These are phyloP conservation scores for Astatotilapia flaviijosephi DNA, from an alignment of 2,113 vertebrate species.

Conservation along the genomic window DNA sequence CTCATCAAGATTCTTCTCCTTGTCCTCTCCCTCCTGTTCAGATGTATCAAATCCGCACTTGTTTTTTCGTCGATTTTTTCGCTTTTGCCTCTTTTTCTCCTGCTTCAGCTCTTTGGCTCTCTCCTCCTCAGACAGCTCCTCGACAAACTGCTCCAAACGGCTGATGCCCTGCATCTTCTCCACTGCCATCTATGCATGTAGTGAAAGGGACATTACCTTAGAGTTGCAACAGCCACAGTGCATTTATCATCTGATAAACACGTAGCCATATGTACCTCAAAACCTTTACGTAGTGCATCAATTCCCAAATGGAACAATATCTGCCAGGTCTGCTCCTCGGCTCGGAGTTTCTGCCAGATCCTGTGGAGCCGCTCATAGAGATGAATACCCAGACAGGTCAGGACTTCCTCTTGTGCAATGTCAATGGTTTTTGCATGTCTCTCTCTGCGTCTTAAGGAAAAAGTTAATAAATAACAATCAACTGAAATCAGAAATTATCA, in stretches of 20 bases:
- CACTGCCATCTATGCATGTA: conserved; percentile 82
- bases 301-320: conserved; percentile 94
- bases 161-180: conserved; percentile 97
- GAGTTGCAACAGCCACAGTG: neutral
- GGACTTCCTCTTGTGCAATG: conserved; percentile 95
- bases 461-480: neutral
- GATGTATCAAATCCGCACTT: conserved; percentile 85
- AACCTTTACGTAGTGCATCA: conserved; percentile 90
- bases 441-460: conserved; percentile 80
- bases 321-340: conserved; percentile 97
- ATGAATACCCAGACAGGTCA: conserved; percentile 95
- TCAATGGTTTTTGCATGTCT: conserved; percentile 98
- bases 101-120: conserved; percentile 92
- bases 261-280: conserved; percentile 76
- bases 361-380: conserved; percentile 91
- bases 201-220: neutral
- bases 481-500: neutral
- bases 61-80: conserved; percentile 95
- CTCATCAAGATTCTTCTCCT: conserved; percentile 81
- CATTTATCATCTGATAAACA: neutral
- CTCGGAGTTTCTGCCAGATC: conserved; percentile 95
- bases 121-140: conserved; percentile 95
- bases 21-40: conserved; percentile 78
- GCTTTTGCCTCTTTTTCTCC: conserved; percentile 95
- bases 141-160: conserved; percentile 91